Base-by-base conservation (phyloP, 2,797 vertebrate genomes). In the Rallus crepitans region DNA sequence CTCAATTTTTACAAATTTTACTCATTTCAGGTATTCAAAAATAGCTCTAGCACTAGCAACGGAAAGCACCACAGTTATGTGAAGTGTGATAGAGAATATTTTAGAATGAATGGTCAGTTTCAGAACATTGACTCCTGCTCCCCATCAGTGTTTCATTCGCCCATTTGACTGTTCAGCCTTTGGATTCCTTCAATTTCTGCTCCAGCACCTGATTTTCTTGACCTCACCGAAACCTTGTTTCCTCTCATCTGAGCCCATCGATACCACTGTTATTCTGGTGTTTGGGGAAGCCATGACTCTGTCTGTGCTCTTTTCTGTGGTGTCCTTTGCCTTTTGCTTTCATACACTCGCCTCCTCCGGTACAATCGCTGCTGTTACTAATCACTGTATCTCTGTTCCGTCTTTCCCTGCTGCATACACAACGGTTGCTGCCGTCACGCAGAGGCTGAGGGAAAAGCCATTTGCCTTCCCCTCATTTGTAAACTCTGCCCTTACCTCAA, bases 71-170 rank as follows among this genome's bases (percentile, higher is more conserved):
- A 37, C n/a, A 64, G 35, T 33, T 71, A 7, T 2, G 11, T 79
- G 35, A 82, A 63, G 42, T 28, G 7, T 59, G 28, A 7, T 66
- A 83, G 30, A 60, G 16, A 33, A 17, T 80, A 45, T 89, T 94
- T 82, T 86, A 72, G 57, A 87, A 65, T 81, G 73, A 90, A 28
- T 55, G 47, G 31, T 65, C 77, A 31, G 27, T 94, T 95, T 95
- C 87, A 93, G 75, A 87, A 79, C 84, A 52, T 64, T 83, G 42
- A 40, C 47, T 88, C 17, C 3, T 65, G 18, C 13, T 91, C 39
- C 30, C 24, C 21, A 7, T 40, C 15, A 87, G 57, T 25, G 12
- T 71, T 61, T 60, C 31, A 50, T 72, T 89, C 45, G 50, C 63
- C 8, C 30, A 11, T 27, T 63, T 73, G 64, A 37, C 30, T 88